Evolutionary conservation across 2,113 vertebrate genomes (phyloP).

Genomic region (Prionailurus bengalensis): DNA sequence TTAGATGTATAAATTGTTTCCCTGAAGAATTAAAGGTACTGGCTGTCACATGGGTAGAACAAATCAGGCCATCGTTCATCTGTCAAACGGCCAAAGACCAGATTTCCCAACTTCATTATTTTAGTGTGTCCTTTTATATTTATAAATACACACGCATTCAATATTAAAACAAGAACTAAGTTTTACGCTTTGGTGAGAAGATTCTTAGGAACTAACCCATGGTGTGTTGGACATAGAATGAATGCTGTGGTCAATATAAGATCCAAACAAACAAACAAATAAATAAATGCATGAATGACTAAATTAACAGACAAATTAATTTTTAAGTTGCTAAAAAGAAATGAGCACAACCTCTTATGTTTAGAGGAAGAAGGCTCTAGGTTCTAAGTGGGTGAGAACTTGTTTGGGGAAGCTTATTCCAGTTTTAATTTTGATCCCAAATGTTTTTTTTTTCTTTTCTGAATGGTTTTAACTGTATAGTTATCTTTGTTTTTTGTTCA

Average conservation of each 20-base stretch:
- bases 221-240: neutral
- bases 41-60: neutral
- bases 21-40: neutral
- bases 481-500: conserved; percentile 41
- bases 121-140: neutral
- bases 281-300: neutral
- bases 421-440: conserved; percentile 57
- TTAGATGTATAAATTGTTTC: neutral
- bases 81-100: neutral
- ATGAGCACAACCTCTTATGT: neutral
- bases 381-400: neutral
- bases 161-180: conserved; percentile 33
- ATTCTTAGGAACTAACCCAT: neutral
- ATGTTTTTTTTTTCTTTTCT: neutral
- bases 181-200: neutral
- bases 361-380: neutral
- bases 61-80: neutral
- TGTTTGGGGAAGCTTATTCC: neutral
- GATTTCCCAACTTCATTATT: neutral
- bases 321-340: conserved; percentile 6
- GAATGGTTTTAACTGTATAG: conserved; percentile 10
- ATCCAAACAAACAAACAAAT: neutral
- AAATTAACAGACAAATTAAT: neutral
- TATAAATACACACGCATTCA: neutral
- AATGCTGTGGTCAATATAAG: neutral